These are phyloP conservation scores for Emmelina monodactyla DNA, from an alignment of 2,888 invertebrate species.

Conservation along the genomic window DNA sequence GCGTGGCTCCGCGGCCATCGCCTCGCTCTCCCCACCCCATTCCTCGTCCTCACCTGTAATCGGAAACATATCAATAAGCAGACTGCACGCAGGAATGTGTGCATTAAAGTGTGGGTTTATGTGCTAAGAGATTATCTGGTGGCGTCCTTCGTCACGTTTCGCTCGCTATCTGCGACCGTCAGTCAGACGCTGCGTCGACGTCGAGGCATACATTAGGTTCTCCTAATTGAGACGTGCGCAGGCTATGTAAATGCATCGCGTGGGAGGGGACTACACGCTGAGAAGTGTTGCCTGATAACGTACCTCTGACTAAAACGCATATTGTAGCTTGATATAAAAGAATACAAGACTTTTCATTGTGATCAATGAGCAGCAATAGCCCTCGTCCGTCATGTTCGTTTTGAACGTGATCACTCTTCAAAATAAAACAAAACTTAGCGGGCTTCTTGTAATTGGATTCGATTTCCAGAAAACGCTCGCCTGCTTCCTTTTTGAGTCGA, in stretches of 20 bases:
- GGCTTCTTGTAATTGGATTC: slow-evolving; percentile 64
- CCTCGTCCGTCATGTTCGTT: slow-evolving; percentile 52
- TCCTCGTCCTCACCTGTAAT: slow-evolving; percentile 72
- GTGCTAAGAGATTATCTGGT: slow-evolving; percentile 29
- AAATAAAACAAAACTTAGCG: slow-evolving; percentile 64
- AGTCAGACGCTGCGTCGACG: slow-evolving; percentile 51
- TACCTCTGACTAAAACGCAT: too few species aligned
- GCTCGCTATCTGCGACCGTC: slow-evolving; percentile 53
- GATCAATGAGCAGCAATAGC: too few species aligned
- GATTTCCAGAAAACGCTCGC: slow-evolving; percentile 64
- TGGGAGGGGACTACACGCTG: slow-evolving; percentile 54
- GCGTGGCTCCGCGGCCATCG: slow-evolving; percentile 63
- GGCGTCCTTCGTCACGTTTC: slow-evolving; percentile 63
- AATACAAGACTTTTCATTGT: too few species aligned
- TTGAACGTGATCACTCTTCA: slow-evolving; percentile 41
- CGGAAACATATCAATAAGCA: background rate
- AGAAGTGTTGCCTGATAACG: too few species aligned
- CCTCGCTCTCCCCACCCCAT: slow-evolving; percentile 70
- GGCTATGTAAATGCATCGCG: slow-evolving; percentile 62
- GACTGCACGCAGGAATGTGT: too few species aligned
- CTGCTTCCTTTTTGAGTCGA: slow-evolving; percentile 63
- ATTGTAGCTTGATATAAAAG: too few species aligned
- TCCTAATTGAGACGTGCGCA: slow-evolving; percentile 66
- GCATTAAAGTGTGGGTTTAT: too few species aligned
- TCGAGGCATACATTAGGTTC: slow-evolving; percentile 67